A percentile compares a stretch with the other conserved stretches of the same genome.
These are phyloP conservation scores for Tinea semifulvella DNA, from an alignment of 2,888 invertebrate genomes.

Conservation along the genomic window DNA sequence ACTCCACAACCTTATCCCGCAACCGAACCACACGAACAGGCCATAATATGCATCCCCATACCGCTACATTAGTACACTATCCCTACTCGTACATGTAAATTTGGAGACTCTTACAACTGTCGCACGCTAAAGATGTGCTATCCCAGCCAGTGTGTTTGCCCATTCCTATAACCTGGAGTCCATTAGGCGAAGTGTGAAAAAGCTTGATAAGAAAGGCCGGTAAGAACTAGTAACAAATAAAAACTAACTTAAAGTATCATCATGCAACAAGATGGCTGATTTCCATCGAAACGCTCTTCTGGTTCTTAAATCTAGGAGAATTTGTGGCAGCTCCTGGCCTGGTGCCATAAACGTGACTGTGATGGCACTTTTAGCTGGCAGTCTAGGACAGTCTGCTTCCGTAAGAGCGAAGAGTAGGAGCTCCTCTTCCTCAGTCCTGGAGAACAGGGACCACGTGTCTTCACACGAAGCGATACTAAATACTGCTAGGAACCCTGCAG, in stretches of 20 bases:
- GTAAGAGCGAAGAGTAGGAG: slow-evolving; percentile 79
- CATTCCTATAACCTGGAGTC: no score
- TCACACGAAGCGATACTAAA: slow-evolving; percentile 78
- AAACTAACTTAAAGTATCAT: slow-evolving; percentile 73
- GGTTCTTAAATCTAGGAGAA: slow-evolving; percentile 78
- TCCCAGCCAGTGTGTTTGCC: no score
- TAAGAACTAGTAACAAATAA: not conserved
- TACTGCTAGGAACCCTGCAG: slow-evolving; percentile 76
- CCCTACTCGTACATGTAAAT: no score
- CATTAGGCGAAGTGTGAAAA: no score
- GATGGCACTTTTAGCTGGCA: slow-evolving; percentile 73
- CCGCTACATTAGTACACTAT: no score
- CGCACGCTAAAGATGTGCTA: no score
- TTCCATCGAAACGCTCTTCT: slow-evolving; percentile 75
- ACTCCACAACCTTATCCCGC: no score
- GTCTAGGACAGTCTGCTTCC: slow-evolving; percentile 80
- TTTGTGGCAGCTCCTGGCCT: slow-evolving; percentile 80
- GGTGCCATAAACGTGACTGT: slow-evolving; percentile 74
- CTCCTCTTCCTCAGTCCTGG: slow-evolving; percentile 68
- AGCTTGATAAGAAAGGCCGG: no score
- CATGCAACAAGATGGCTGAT: slow-evolving; percentile 75
- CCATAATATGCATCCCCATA: no score
- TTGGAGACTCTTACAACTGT: no score
- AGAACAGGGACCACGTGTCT: slow-evolving; percentile 78
- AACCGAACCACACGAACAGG: no score